These are phyloP conservation scores for Xiphias gladius DNA, from an alignment of 2,113 vertebrate species.

Conservation along the genomic window DNA sequence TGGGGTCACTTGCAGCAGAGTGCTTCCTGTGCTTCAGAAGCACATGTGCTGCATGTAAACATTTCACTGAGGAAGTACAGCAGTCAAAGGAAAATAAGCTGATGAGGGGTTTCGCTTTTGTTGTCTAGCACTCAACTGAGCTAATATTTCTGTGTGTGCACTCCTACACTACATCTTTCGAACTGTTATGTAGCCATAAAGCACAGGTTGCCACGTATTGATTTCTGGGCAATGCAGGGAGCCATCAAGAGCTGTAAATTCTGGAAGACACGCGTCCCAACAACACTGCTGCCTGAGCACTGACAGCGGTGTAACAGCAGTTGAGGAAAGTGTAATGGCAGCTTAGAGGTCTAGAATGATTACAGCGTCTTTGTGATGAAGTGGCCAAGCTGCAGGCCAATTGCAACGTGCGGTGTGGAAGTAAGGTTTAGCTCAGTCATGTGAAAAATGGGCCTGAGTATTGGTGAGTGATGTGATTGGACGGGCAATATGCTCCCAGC, in stretches of 20 bases:
- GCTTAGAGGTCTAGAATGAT: slow-evolving; percentile 57
- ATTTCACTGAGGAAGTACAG: slow-evolving; percentile 80
- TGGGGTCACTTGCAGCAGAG: slow-evolving; percentile 18
- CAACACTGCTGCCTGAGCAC: slow-evolving; percentile 48
- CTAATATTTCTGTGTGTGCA: slow-evolving; percentile 48
- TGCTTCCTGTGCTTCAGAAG: slow-evolving; percentile 56
- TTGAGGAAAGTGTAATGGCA: slow-evolving; percentile 61
- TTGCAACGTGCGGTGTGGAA: slow-evolving; percentile 41
- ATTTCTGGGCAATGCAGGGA: slow-evolving; percentile 66
- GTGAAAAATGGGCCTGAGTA: slow-evolving; percentile 43
- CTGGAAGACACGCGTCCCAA: slow-evolving; percentile 54
- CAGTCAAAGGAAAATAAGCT: slow-evolving; percentile 73
- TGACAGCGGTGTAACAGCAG: slow-evolving; percentile 54
- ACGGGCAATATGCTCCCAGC: slow-evolving; percentile 5
- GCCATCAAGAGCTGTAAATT: slow-evolving; percentile 66
- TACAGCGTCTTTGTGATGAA: slow-evolving; percentile 64
- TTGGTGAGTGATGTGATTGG: slow-evolving; percentile 60
- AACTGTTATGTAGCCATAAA: slow-evolving; percentile 69
- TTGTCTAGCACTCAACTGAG: slow-evolving; percentile 51
- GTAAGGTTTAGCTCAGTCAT: slow-evolving; percentile 56
- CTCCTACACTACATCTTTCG: slow-evolving; percentile 49
- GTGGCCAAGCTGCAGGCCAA: slow-evolving; percentile 41
- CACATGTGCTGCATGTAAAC: slow-evolving; percentile 84
- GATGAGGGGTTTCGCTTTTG: slow-evolving; percentile 67
- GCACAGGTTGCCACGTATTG: slow-evolving; percentile 67